phyloP scores from a whole-genome alignment of 2,113 vertebrate species.

The Talpa occidentalis region DNA sequence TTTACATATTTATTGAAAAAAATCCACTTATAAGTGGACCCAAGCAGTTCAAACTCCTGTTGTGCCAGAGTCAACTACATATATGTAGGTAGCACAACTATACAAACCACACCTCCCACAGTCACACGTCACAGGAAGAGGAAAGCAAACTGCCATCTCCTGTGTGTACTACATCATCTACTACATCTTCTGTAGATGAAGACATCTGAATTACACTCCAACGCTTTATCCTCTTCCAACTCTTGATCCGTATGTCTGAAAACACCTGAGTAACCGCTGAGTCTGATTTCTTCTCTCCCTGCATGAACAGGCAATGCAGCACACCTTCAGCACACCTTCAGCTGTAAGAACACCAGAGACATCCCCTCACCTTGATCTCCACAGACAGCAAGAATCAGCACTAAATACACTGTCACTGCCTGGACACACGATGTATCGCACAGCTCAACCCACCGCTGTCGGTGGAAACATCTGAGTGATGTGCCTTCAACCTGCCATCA shows the following conservation, averaged over 20 bases:
- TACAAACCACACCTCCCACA: not conserved
- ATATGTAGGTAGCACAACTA: not conserved
- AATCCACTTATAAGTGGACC: not conserved
- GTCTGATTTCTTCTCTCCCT: not conserved
- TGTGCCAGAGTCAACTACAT: not conserved
- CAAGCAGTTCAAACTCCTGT: not conserved
- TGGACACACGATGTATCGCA: slow-evolving; percentile 81
- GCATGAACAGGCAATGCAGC: not conserved
- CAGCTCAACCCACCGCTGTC: slow-evolving; percentile 21
- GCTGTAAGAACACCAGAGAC: not conserved
- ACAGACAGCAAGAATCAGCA: slow-evolving; percentile 69
- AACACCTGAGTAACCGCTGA: not conserved
- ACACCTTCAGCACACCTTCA: not conserved
- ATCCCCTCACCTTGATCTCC: slow-evolving; percentile 81
- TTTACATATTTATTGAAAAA: not conserved
- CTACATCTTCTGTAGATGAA: slow-evolving; percentile 31
- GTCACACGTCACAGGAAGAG: slow-evolving; percentile 1
- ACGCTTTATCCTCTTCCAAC: not conserved
- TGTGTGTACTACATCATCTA: not conserved
- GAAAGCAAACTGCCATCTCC: not conserved
- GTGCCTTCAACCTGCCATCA: slow-evolving; percentile 83
- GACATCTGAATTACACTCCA: not conserved
- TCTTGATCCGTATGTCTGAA: not conserved
- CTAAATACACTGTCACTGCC: slow-evolving; percentile 79
- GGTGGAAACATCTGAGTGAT: slow-evolving; percentile 79